Base-by-base conservation (phyloP, 2,888 invertebrate species). In the Antitype chi region DNA sequence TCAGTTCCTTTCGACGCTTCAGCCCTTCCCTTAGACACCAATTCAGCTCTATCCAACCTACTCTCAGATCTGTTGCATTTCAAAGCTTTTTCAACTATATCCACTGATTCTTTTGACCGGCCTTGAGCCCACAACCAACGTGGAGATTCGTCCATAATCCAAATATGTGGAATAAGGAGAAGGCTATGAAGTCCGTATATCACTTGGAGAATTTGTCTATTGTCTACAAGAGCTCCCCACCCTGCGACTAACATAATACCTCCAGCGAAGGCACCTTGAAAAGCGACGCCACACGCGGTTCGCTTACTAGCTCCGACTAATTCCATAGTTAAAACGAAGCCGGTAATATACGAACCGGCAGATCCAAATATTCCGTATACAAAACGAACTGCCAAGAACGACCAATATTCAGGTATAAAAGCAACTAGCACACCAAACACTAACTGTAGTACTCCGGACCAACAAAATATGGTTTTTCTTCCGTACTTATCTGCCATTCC, bases 91-190 rank as follows among this genome's bases (percentile, higher is more conserved):
- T 97, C 97, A 8, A 98, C 97, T 81, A 99, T 98, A 17, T 97
- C 97, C 0, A 98, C 97, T 0, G 98, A 98, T 93, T 98, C 98
- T 70, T 97, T 97, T 0, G 97, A 95, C 67, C 98, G 97, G 0
- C 98, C 98, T 91, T 98, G 98, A 55, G 98, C 97, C 98, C 99
- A 99, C 13, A 99, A 94, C 99, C 99, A 99, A 25, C 98, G 97
- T 0, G 98, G 98, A 13, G 98, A 99, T 95, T 99, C 99, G 88
- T 99, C 98, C 97, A 99, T 98, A 8, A 98, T 94, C 99, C 99
- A 98, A 97, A 98, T 98, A 91, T 99, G 98, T 1, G 97, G 98
- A 53, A 98, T 93, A 1, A 99, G 97, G 0, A 98, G 91, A 28
- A 97, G 93, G 70, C 98, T 97, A 89, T 99, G 99, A 52, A 98